phyloP scores from a whole-genome alignment of 2,797 vertebrate genomes.

The Myotis pilosus region DNA sequence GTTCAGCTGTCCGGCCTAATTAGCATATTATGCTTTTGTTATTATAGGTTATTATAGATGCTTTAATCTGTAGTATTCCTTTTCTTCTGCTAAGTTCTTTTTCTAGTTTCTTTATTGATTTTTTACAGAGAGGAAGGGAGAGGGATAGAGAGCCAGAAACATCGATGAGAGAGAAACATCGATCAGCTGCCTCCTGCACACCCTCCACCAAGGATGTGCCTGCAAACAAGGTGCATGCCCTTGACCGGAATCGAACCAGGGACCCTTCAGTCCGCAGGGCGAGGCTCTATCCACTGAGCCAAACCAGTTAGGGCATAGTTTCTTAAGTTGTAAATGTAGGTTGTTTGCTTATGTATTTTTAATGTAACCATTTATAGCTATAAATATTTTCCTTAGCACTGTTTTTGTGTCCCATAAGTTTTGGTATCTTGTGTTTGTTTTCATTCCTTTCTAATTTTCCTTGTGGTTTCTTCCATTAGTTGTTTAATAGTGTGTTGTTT shows the following conservation, averaged over 20 bases:
- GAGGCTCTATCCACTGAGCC: too few relatives aligned
- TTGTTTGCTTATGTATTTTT: not conserved
- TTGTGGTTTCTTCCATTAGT: not conserved
- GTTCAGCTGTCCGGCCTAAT: too few relatives aligned
- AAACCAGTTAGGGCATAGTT: not conserved
- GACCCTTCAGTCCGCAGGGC: too few relatives aligned
- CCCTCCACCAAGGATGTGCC: too few relatives aligned
- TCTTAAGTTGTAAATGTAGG: not conserved
- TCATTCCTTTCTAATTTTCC: not conserved
- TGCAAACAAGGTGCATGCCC: too few relatives aligned
- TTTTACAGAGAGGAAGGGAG: too few relatives aligned
- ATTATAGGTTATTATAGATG: not conserved
- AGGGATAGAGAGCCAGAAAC: too few relatives aligned
- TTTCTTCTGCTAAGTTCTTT: not conserved
- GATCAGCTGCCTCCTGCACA: too few relatives aligned
- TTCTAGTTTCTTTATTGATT: not conserved
- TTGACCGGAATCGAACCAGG: too few relatives aligned
- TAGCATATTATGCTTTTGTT: too few relatives aligned
- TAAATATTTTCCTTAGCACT: not conserved
- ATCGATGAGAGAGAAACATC: too few relatives aligned
- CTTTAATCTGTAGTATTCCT: not conserved
- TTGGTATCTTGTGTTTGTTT: not conserved
- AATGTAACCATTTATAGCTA: not conserved
- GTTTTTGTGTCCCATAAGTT: not conserved
- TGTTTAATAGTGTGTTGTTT: not conserved